phyloP scores from a whole-genome alignment of 1,140 invertebrate species.

The Drosophila aff. region DNA sequence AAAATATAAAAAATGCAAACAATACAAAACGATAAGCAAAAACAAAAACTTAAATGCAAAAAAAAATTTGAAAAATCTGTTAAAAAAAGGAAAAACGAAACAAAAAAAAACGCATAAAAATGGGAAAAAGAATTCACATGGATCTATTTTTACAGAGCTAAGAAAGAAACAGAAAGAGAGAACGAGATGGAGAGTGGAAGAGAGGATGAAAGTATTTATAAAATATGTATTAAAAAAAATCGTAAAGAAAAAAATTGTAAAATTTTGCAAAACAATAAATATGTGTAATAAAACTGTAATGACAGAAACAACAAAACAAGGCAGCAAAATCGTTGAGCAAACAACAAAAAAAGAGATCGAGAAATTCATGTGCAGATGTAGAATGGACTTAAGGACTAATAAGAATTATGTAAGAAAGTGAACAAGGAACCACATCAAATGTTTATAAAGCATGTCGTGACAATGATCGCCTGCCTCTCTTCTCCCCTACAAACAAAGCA shows the following conservation, averaged over 20 bases:
- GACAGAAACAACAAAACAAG: constrained; percentile 31
- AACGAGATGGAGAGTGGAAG: constrained; percentile 6
- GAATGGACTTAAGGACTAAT: constrained; percentile 15
- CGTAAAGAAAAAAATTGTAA: constrained; percentile 74
- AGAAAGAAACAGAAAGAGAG: constrained; percentile 48
- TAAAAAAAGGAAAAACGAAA: constrained; percentile 62
- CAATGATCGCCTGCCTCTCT: constrained; percentile 61
- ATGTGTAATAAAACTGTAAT: constrained; percentile 62
- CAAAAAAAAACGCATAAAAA: constrained; percentile 37
- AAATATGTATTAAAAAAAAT: constrained; percentile 75
- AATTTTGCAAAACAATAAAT: constrained; percentile 64
- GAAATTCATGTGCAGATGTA: constrained; percentile 39
- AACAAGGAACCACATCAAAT: constrained; percentile 75
- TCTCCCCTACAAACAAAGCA: constrained; percentile 41
- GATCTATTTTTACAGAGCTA: constrained; percentile 80
- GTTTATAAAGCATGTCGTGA: constrained; percentile 68
- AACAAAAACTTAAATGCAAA: constrained; percentile 56
- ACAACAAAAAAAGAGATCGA: constrained; percentile 57
- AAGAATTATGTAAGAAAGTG: constrained; percentile 41
- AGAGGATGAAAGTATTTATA: constrained; percentile 74
- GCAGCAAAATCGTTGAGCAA: constrained; percentile 57
- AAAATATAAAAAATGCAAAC: constrained; percentile 59
- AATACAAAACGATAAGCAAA: constrained; percentile 41
- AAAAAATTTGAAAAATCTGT: constrained; percentile 74
- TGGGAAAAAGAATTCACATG: constrained; percentile 52